These are phyloP conservation scores for Enteromius viviparus DNA, from an alignment of 2,797 vertebrate genomes.

Conservation along the genomic window DNA sequence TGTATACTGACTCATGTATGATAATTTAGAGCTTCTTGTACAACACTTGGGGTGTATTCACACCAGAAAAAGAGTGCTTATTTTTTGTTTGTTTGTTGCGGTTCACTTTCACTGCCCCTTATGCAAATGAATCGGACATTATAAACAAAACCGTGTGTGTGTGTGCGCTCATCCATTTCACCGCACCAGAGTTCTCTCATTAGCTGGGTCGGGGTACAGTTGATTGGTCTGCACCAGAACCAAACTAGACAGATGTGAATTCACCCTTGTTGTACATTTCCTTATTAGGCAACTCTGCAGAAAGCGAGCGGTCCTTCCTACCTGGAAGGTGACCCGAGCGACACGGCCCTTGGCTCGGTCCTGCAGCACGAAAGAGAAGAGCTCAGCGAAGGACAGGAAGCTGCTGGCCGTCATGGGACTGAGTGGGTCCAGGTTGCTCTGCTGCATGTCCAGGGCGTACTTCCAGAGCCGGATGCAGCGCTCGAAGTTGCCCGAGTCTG, in stretches of 20 bases:
- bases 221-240: not conserved
- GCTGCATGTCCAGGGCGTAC: slow-evolving; percentile 96
- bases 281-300: not conserved
- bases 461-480: slow-evolving; percentile 96
- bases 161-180: not conserved
- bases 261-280: not conserved
- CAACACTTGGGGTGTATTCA: not conserved
- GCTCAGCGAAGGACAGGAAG: slow-evolving; percentile 94
- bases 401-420: slow-evolving; percentile 98
- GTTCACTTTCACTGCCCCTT: too few species aligned
- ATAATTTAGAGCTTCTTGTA: too few species aligned
- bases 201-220: not conserved
- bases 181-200: not conserved
- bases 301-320: not conserved
- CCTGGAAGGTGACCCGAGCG: slow-evolving; percentile 84
- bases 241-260: too few species aligned
- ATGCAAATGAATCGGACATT: too few species aligned
- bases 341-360: slow-evolving; percentile 91
- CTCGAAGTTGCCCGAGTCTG: slow-evolving; percentile 93
- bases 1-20: not conserved
- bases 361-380: slow-evolving; percentile 95
- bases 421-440: slow-evolving; percentile 92
- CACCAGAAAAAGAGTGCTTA: not conserved
- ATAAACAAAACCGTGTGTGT: too few species aligned
- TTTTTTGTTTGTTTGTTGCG: too few species aligned